Evolutionary conservation across 2,113 vertebrate genomes (phyloP), one percentile per base, ranked within the genome.

Genomic region (Oncorhynchus gorbuscha): DNA sequence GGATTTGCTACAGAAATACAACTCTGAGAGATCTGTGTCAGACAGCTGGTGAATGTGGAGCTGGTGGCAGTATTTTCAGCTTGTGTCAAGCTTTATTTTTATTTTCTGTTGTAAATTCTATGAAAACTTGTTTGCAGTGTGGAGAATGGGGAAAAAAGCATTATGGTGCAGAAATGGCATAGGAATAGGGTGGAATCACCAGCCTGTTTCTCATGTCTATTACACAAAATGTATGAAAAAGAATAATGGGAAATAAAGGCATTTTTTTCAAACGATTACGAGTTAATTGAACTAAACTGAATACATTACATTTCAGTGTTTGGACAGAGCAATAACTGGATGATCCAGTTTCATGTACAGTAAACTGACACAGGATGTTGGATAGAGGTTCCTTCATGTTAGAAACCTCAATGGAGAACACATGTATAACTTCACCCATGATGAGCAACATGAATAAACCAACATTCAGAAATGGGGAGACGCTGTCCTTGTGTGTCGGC

Each of bases 41-140:
- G 82, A 79, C 39, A 12, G 73, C 24, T 55, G 48, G 81, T 22
- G 81, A 82, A 79, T 67, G n/a, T 55, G 69, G 94, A 92, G 94
- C 94, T 94, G 93, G 94, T 93, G 94, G 93, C 93, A 94, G 87
- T 92, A 90, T 92, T 94, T 94, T 96, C 95, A 93, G 97, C 98
- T 99, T 99, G 97, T 98, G 97, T 99, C 97, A 99, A 99, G 98
- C 97, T 99, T 96, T 94, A 93, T 94, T 96, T 91, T 95, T 95
- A 94, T 96, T 97, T 95, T 97, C 94, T 93, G 95, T 96, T 99
- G 97, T 94, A 97, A 97, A 97, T 96, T 90, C 72, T 93, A 92
- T 93, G 90, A 94, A 88, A 87, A 86, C 77, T 84, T 89, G 87
- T 93, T 94, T 94, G 93, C 89, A 58, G 92, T 93, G 93, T 87